phyloP scores from a whole-genome alignment of 2,797 vertebrate species.

The Pseudocheirus occidentalis region DNA sequence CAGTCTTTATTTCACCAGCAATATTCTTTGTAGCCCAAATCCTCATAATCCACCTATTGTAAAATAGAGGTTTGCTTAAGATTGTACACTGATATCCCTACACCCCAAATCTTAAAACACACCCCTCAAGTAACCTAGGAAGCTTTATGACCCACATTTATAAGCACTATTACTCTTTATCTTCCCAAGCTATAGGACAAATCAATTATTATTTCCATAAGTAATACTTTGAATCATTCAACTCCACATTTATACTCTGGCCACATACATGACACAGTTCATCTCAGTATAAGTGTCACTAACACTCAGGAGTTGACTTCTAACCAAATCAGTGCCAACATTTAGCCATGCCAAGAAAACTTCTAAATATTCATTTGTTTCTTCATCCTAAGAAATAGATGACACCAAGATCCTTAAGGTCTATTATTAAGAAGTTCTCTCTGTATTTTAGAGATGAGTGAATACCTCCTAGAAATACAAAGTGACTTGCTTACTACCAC shows the following conservation, averaged over 20 bases:
- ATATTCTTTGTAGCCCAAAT: too few relatives aligned
- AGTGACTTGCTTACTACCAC: neutral
- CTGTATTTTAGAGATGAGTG: neutral
- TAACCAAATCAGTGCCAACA: too few relatives aligned
- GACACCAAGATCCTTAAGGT: neutral
- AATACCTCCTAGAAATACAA: neutral
- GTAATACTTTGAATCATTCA: neutral
- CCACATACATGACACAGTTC: neutral
- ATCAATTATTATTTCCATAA: too few relatives aligned
- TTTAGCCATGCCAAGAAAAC: too few relatives aligned
- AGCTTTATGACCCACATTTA: too few relatives aligned
- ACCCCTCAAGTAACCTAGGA: neutral
- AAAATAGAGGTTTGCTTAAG: neutral
- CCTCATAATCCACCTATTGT: neutral
- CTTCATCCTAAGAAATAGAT: neutral
- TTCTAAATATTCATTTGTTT: neutral
- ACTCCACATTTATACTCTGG: neutral
- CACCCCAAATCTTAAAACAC: neutral
- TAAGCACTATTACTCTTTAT: too few relatives aligned
- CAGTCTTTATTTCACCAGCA: too few relatives aligned
- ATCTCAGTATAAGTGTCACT: too few relatives aligned
- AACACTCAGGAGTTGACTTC: too few relatives aligned
- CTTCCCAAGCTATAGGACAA: too few relatives aligned
- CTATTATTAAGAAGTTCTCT: neutral
- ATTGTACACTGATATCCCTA: neutral